Conservation (phyloP, 2,113 vertebrate species). For the Spea bombifrons region DNA sequence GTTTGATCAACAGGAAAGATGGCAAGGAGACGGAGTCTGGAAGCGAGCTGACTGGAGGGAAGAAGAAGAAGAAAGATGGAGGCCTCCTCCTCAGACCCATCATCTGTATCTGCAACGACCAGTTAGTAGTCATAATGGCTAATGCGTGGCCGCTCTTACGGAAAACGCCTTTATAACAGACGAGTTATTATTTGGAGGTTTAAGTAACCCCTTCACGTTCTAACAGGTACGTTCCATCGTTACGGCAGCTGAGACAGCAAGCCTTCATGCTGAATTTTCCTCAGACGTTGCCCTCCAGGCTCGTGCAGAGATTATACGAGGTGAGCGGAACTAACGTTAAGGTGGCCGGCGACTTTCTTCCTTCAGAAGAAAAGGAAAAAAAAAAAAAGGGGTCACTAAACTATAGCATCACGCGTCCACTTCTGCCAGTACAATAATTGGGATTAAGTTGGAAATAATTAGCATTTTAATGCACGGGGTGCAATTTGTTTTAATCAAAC, state of each 20-base stretch:
- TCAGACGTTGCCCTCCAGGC: slow-evolving; percentile 76
- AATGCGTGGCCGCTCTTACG: too few species aligned
- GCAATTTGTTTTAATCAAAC: too few species aligned
- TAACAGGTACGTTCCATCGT: slow-evolving; percentile 79
- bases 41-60: rapidly evolving
- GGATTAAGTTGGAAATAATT: too few species aligned
- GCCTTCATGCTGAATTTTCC: slow-evolving; percentile 83
- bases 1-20: slow-evolving; percentile 75
- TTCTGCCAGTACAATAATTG: too few species aligned
- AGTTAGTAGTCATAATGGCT: slow-evolving; percentile 64
- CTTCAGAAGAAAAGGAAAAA: too few species aligned
- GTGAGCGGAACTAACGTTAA: slow-evolving; percentile 54
- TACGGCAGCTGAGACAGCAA: slow-evolving; percentile 84
- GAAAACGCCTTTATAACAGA: too few species aligned
- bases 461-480: too few species aligned
- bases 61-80: slow-evolving; percentile 70
- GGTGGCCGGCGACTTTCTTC: too few species aligned
- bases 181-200: too few species aligned
- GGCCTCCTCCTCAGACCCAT: slow-evolving; percentile 79
- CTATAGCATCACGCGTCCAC: too few species aligned
- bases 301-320: slow-evolving; percentile 87
- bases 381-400: too few species aligned
- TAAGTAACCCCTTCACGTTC: not conserved
- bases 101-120: slow-evolving; percentile 96
- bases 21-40: slow-evolving; percentile 54